These are phyloP conservation scores for Copidosoma aretas DNA, from an alignment of 2,888 invertebrate species.

Conservation along the genomic window DNA sequence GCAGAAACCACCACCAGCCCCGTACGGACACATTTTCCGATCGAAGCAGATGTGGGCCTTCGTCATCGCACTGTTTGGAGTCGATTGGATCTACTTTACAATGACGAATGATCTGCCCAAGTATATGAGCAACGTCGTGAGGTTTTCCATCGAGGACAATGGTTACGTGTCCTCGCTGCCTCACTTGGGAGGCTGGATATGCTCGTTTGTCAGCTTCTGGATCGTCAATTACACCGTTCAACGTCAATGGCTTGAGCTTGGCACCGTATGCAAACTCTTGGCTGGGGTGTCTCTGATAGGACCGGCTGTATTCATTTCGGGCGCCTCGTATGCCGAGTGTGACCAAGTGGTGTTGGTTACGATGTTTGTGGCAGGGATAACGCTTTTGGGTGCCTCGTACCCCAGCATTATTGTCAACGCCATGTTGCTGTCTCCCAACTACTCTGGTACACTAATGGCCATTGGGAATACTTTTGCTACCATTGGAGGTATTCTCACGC, in stretches of 20 bases:
- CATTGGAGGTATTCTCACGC: constrained; percentile 72
- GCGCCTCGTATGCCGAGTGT: constrained; percentile 63
- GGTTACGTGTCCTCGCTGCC: constrained; percentile 62
- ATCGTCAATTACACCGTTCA: constrained; percentile 60
- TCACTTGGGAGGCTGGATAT: constrained; percentile 62
- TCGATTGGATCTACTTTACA: constrained; percentile 59
- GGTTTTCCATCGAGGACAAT: constrained; percentile 60
- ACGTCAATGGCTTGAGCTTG: constrained; percentile 55
- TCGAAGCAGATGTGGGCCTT: constrained; percentile 46
- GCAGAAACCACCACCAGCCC: constrained; percentile 50
- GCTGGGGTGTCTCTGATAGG: constrained; percentile 62
- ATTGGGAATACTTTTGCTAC: constrained; percentile 70
- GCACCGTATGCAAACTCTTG: constrained; percentile 62
- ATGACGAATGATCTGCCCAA: constrained; percentile 60
- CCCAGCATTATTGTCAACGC: constrained; percentile 64
- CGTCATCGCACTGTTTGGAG: constrained; percentile 49
- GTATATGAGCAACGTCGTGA: constrained; percentile 61
- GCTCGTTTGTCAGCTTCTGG: constrained; percentile 57
- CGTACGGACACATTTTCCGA: constrained; percentile 59
- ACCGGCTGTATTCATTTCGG: constrained; percentile 57
- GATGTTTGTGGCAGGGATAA: constrained; percentile 63
- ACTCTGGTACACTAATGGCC: constrained; percentile 64
- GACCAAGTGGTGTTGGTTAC: constrained; percentile 58
- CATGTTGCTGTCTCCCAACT: constrained; percentile 63
- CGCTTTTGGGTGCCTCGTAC: constrained; percentile 63